Percentiles rank a stretch among this genome's conserved stretches.
Conservation (phyloP, 2,113 vertebrate genomes). For the Porphyrio hochstetteri region DNA sequence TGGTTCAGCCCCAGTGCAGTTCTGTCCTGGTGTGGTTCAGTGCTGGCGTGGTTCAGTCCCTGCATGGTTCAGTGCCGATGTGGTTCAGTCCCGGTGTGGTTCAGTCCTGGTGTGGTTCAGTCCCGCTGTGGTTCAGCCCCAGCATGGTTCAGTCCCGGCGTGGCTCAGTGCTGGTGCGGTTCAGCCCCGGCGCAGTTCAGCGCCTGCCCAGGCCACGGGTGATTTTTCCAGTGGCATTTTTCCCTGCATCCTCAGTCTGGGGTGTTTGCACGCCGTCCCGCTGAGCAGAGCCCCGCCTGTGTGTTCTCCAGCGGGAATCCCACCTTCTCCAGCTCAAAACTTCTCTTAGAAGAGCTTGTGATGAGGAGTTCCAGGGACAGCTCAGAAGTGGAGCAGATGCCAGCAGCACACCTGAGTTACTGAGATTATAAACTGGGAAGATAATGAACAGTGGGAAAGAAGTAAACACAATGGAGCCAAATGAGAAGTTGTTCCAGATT, state of each 20-base stretch:
- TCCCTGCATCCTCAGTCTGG: not conserved
- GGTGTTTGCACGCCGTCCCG: not conserved
- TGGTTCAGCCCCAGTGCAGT: no score
- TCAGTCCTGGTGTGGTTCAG: no score
- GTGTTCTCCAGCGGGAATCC: not conserved
- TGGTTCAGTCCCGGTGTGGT: no score
- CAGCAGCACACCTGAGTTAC: not conserved
- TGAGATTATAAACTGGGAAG: not conserved
- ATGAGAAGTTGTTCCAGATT: not conserved
- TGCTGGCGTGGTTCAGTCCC: no score
- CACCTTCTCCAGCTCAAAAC: not conserved
- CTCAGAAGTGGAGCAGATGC: not conserved
- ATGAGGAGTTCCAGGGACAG: not conserved
- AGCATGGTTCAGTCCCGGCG: no score
- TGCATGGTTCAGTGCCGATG: no score
- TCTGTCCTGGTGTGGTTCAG: no score
- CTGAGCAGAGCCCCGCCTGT: accelerated
- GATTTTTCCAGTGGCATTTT: accelerated
- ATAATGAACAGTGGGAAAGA: not conserved
- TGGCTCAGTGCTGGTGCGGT: no score
- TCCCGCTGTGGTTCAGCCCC: no score
- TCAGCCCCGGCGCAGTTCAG: not conserved
- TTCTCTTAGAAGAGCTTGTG: not conserved
- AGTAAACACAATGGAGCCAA: not conserved
- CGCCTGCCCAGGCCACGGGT: accelerated